These are phyloP conservation scores for Pangasius macronema DNA, from an alignment of 2,797 vertebrate genomes.

Conservation along the genomic window DNA sequence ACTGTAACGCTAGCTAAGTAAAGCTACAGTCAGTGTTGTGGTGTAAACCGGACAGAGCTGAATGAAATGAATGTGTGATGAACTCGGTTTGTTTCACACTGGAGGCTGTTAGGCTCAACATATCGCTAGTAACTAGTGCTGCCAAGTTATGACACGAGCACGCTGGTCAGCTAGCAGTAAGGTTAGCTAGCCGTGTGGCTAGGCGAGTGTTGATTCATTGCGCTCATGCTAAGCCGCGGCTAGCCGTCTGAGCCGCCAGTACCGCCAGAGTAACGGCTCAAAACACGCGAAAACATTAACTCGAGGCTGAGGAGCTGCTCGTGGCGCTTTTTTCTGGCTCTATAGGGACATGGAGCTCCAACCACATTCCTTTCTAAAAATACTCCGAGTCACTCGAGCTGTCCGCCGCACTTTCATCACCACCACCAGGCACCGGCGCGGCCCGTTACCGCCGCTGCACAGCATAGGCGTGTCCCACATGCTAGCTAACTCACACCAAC, in stretches of 20 bases:
- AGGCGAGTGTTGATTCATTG: constrained; percentile 16
- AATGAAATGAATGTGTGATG: background rate
- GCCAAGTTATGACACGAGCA: background rate
- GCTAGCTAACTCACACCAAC: constrained; percentile 32
- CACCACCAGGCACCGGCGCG: constrained; percentile 53
- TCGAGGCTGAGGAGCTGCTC: background rate
- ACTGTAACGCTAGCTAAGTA: background rate
- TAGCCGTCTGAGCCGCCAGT: background rate
- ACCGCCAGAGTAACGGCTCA: background rate
- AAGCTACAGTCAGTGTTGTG: background rate
- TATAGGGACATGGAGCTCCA: constrained; percentile 29
- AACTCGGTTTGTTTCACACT: background rate
- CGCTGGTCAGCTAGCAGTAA: background rate
- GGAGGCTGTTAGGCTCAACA: background rate
- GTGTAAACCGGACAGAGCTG: background rate
- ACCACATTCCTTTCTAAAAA: constrained; percentile 61
- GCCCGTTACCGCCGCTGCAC: constrained; percentile 55
- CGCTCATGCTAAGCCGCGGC: background rate
- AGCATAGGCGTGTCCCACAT: constrained; percentile 75
- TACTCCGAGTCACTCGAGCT: constrained; percentile 55
- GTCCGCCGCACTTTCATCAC: constrained; percentile 16
- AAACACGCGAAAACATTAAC: background rate
- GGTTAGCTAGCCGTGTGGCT: background rate
- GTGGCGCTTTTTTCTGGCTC: background rate
- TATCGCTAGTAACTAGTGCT: background rate